Conservation (phyloP, 1,140 invertebrate genomes). For the Procambarus virginalis region DNA sequence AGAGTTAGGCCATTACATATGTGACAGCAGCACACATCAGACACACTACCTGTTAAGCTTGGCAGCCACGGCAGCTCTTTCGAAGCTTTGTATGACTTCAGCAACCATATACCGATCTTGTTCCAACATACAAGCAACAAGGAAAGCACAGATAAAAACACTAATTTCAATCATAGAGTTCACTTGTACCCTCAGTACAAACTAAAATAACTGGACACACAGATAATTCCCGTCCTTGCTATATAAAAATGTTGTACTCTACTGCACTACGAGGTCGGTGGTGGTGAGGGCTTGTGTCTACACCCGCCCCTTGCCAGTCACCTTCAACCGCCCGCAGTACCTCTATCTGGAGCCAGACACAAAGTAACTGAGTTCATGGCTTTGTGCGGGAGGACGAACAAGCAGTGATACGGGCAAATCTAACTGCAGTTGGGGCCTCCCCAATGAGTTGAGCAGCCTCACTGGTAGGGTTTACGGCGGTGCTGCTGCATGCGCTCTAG, state of each 20-base stretch:
- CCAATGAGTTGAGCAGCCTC: not conserved
- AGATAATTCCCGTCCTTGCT: constrained; percentile 52
- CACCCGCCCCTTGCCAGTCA: not conserved
- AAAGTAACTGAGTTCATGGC: not conserved
- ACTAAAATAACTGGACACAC: constrained; percentile 53
- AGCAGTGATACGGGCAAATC: not conserved
- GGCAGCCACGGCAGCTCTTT: constrained; percentile 3
- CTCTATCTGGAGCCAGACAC: constrained; percentile 7
- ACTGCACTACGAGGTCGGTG: constrained; percentile 41
- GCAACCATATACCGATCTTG: constrained; percentile 13
- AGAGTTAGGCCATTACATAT: not conserved
- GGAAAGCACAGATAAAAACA: constrained; percentile 62
- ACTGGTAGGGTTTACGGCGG: constrained; percentile 68
- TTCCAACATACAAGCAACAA: constrained; percentile 40
- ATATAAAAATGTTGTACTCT: constrained; percentile 65
- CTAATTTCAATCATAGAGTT: constrained; percentile 38
- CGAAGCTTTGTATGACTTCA: not conserved
- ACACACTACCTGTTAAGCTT: not conserved
- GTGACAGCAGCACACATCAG: not conserved
- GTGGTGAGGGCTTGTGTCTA: not conserved
- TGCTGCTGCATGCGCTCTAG: constrained; percentile 67
- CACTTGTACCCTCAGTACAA: constrained; percentile 60
- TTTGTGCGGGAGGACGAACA: not conserved
- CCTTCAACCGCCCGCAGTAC: not conserved
- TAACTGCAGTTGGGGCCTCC: not conserved